Evolutionary conservation across 2,113 vertebrate genomes (phyloP).

Genomic region (Oceanites oceanicus): DNA sequence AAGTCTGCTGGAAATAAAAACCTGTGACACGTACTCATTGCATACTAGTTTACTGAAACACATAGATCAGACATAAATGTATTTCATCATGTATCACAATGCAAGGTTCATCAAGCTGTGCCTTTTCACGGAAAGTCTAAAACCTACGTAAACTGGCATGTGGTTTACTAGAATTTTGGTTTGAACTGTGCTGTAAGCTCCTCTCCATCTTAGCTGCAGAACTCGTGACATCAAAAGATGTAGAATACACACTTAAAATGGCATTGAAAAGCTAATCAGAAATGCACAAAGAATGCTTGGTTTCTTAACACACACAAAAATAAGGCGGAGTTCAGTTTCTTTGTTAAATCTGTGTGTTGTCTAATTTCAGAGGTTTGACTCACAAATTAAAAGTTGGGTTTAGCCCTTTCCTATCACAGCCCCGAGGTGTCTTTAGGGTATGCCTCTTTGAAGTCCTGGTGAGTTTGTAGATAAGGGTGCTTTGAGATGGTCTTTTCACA

Average conservation of each 20-base stretch:
- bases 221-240: not conserved
- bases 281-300: not conserved
- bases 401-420: not conserved
- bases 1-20: not conserved
- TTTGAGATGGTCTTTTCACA: not conserved
- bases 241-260: not conserved
- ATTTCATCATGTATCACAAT: accelerated
- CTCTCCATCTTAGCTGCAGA: not conserved
- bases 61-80: not conserved
- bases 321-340: not conserved
- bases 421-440: not conserved
- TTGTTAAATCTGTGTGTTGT: not conserved
- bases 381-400: not conserved
- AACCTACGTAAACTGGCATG: not conserved
- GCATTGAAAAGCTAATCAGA: not conserved
- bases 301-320: not conserved
- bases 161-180: not conserved
- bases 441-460: not conserved
- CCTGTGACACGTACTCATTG: not conserved
- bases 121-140: not conserved
- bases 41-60: not conserved
- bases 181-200: not conserved
- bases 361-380: not conserved
- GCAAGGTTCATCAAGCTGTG: accelerated
- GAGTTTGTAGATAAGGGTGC: not conserved